phyloP scores from a whole-genome alignment of 2,113 vertebrate species.

The Brienomyrus brachyistius region DNA sequence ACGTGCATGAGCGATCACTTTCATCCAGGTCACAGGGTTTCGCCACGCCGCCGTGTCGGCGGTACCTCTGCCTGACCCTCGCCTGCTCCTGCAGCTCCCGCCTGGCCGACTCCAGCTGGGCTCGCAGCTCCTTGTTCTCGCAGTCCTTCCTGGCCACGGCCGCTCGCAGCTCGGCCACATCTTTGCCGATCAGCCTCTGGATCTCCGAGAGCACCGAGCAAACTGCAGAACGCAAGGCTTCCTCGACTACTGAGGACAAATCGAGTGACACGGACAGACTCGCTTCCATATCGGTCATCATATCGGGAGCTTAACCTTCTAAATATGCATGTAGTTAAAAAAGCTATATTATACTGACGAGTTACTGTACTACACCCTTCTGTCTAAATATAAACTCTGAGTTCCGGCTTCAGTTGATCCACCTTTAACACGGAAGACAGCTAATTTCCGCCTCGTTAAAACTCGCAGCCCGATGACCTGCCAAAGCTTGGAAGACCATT shows the following conservation, averaged over 20 bases:
- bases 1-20: neutral
- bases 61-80: neutral
- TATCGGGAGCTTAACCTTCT: neutral
- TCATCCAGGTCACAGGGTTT: neutral
- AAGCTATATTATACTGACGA: neutral
- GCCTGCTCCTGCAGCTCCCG: slow-evolving; percentile 3
- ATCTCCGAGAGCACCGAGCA: slow-evolving; percentile 16
- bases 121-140: slow-evolving; percentile 13
- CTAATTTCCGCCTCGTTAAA: neutral
- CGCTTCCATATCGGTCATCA: slow-evolving; percentile 15
- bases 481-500: neutral
- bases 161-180: slow-evolving; percentile 19
- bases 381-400: neutral
- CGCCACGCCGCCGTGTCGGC: neutral
- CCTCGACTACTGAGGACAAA: slow-evolving; percentile 14
- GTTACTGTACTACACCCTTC: neutral
- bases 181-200: slow-evolving; percentile 13
- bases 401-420: neutral
- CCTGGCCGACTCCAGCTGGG: slow-evolving; percentile 12
- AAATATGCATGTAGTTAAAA: neutral
- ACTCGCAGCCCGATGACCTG: neutral
- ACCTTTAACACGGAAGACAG: neutral
- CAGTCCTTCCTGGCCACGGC: slow-evolving; percentile 17
- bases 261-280: slow-evolving; percentile 10
- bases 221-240: slow-evolving; percentile 15